phyloP scores from a whole-genome alignment of 2,113 vertebrate species.

The Anseranas semipalmata region DNA sequence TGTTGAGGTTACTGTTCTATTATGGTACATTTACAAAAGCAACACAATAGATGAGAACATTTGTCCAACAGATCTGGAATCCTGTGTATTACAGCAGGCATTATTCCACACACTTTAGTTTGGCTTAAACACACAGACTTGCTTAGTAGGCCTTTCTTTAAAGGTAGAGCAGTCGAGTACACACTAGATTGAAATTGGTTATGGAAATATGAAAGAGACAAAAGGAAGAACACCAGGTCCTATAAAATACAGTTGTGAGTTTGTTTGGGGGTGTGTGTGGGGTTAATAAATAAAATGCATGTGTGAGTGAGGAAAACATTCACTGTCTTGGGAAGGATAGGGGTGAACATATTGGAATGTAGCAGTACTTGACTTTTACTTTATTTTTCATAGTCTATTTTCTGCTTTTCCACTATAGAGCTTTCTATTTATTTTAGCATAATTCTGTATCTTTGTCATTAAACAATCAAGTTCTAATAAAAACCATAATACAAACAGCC shows the following conservation, averaged over 20 bases:
- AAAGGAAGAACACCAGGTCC: constrained; percentile 23
- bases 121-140: not conserved
- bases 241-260: not conserved
- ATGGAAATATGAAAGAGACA: not conserved
- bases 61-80: constrained; percentile 13
- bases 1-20: not conserved
- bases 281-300: constrained; percentile 2
- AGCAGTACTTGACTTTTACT: constrained; percentile 12
- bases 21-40: constrained; percentile 40
- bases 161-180: not conserved
- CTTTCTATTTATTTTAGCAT: constrained; percentile 54
- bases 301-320: not conserved
- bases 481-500: constrained; percentile 49
- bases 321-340: not conserved
- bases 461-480: constrained; percentile 63
- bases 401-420: not conserved
- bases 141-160: not conserved
- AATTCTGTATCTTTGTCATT: constrained; percentile 54
- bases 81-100: not conserved
- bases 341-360: not conserved
- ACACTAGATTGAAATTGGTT: not conserved
- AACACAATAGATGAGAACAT: constrained; percentile 34
- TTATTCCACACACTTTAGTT: not conserved
- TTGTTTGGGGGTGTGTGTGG: not conserved
- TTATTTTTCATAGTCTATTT: constrained; percentile 23